Conservation (phyloP, 2,113 vertebrate genomes). For the Herpailurus yagouaroundi region DNA sequence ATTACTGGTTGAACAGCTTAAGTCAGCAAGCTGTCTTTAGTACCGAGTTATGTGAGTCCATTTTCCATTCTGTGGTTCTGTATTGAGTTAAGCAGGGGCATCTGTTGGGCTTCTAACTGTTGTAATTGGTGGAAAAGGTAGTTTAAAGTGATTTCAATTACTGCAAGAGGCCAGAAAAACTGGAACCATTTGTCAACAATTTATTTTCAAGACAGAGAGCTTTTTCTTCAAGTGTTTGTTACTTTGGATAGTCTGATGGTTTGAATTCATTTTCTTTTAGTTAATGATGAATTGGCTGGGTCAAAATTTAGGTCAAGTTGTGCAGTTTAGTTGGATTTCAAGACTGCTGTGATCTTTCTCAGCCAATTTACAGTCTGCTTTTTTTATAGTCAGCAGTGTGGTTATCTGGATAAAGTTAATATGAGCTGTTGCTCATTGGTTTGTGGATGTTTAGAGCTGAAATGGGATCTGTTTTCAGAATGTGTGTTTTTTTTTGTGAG, state of each 20-base stretch:
- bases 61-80: not conserved
- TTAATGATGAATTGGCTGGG: not conserved
- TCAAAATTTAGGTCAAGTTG: constrained; percentile 19
- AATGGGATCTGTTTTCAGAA: not conserved
- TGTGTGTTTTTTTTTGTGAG: not conserved
- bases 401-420: not conserved
- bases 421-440: not conserved
- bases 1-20: not conserved
- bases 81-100: not conserved
- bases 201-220: not conserved
- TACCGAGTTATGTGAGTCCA: not conserved
- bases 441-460: not conserved
- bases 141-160: not conserved
- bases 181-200: not conserved
- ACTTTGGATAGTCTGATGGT: not conserved
- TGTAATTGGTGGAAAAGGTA: not conserved
- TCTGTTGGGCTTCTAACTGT: not conserved
- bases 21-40: not conserved
- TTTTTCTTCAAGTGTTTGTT: constrained; percentile 12
- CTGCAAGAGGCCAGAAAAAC: not conserved
- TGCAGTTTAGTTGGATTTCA: constrained; percentile 1
- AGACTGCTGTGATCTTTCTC: constrained; percentile 14
- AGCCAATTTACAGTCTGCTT: not conserved
- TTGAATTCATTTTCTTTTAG: constrained; percentile 18
- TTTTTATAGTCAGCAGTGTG: not conserved